phyloP scores from a whole-genome alignment of 53 echinoderm and acorn worm genomes.

The Paracentrotus lividus region DNA sequence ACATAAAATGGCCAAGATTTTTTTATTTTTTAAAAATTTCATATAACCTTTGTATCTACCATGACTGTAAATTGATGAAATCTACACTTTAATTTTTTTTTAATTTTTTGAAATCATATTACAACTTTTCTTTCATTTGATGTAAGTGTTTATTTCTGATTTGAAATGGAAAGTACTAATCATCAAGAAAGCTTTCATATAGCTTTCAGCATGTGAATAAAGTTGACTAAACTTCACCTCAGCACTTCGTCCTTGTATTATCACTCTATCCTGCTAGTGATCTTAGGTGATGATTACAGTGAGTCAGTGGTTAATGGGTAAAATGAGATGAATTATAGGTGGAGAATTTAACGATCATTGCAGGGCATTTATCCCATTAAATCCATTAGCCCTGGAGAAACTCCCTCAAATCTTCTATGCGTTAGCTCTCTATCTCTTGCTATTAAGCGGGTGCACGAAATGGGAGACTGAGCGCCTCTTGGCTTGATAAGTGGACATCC shows the following conservation, averaged over 20 bases:
- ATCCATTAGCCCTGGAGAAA: constrained; percentile 12
- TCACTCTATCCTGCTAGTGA: neutral
- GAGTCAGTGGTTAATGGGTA: constrained; percentile 41
- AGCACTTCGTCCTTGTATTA: neutral
- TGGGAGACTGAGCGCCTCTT: neutral
- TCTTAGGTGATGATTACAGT: constrained; percentile 22
- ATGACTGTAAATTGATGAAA: no score
- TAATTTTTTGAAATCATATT: no score
- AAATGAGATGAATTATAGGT: constrained; percentile 23
- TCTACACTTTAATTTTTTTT: no score
- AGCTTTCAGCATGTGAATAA: neutral
- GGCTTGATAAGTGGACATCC: constrained; percentile 2
- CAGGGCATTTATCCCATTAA: constrained; percentile 53
- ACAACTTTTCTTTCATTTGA: no score
- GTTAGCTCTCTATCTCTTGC: neutral
- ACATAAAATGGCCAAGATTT: no score
- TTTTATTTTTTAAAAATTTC: no score
- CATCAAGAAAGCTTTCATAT: no score
- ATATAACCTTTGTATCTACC: no score
- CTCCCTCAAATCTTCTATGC: neutral
- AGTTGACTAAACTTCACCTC: neutral
- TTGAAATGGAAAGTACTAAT: no score
- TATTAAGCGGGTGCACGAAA: neutral
- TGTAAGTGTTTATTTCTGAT: no score
- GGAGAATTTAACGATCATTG: constrained; percentile 39